These are phyloP conservation scores for Urocitellus parryii DNA, from an alignment of 2,113 vertebrate genomes.

Conservation along the genomic window DNA sequence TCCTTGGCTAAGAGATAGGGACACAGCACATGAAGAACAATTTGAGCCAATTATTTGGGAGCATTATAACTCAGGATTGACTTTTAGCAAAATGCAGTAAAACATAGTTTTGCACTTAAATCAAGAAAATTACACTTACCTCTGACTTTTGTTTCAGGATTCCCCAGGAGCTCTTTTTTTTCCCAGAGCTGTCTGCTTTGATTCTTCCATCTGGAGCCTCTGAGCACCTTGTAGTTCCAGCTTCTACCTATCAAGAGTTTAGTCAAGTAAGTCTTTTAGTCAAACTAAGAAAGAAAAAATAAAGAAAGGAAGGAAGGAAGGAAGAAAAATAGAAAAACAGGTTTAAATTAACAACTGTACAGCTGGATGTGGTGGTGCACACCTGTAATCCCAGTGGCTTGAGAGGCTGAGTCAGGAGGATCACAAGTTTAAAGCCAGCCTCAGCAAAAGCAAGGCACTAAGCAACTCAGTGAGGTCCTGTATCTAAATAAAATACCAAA, in stretches of 20 bases:
- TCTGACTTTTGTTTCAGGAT: not conserved
- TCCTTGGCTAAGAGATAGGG: too few species aligned
- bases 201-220: not conserved
- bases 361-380: not conserved
- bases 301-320: too few species aligned
- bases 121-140: not conserved
- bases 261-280: not conserved
- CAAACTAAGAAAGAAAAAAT: not conserved
- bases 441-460: too few species aligned
- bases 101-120: not conserved
- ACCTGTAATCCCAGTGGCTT: too few species aligned
- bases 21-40: too few species aligned
- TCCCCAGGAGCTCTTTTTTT: not conserved
- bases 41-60: not conserved
- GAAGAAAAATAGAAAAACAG: not conserved
- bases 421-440: too few species aligned
- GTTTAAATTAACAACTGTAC: not conserved
- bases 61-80: not conserved
- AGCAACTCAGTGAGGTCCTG: too few species aligned
- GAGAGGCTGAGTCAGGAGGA: too few species aligned
- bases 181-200: not conserved
- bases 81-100: not conserved
- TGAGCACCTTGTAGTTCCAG: not conserved
- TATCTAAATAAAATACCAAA: too few species aligned
- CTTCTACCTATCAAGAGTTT: not conserved